Evolutionary conservation across 37 sponge, comb jelly and placozoan species (phyloP), one percentile per base, ranked within the genome.

Genomic region (Geodia barretti): DNA sequence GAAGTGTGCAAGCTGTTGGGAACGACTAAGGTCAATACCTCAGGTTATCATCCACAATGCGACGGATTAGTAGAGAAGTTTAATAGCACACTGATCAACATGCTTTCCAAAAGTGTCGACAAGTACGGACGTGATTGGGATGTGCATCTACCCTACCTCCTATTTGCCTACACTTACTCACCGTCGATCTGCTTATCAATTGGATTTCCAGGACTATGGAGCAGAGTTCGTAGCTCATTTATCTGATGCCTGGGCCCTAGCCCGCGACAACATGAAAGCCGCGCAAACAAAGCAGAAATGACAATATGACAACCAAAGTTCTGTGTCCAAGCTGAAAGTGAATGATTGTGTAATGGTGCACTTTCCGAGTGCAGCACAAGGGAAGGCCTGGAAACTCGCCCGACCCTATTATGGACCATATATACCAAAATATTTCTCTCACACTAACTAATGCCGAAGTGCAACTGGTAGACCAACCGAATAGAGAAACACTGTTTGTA

Each of bases 121-220:
- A 61, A 9, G 11, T 25, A 60, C 9, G 73, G 65, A 3, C 19
- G 29, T 19, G 74, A 88, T 54, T 88, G 89, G 89, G 89, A 88
- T 41, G 64, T 70, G 24, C 68, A 76, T 26, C 78, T 88, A 11
- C 78, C 89, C 2, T 77, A 77, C 43, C 58, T 88, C 17, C 41
- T 88, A 36, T 76, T 82, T 76, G 78, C 89, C 19, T 88, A 88
- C n/a, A n/a, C n/a, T n/a, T n/a, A n/a, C n/a, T n/a, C n/a, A n/a
- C n/a, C n/a, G n/a, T n/a, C n/a, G n/a, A n/a, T n/a, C n/a, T n/a
- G n/a, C n/a, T n/a, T n/a, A n/a, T n/a, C n/a, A n/a, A n/a, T n/a
- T n/a, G n/a, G n/a, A n/a, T n/a, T n/a, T n/a, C n/a, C n/a, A n/a
- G n/a, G n/a, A n/a, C n/a, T n/a, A n/a, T n/a, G n/a, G n/a, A n/a